A percentile compares a stretch with the other conserved stretches of the same genome.
Conservation (phyloP, 2,113 vertebrate species). For the Stomatorhinus ivindoensis region DNA sequence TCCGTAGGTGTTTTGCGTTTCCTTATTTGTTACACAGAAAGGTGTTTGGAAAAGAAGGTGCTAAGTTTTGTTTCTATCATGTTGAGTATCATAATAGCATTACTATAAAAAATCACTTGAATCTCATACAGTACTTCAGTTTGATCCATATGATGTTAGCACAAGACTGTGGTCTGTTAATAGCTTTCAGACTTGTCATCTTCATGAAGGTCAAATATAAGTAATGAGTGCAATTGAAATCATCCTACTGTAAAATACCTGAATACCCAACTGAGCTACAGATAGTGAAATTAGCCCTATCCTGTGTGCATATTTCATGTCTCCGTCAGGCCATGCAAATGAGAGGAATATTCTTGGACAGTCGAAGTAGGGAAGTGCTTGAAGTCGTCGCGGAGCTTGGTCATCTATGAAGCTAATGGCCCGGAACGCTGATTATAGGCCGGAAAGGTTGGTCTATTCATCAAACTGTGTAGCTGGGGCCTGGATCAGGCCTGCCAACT, state of each 20-base stretch:
- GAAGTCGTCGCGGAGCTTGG: slow-evolving; percentile 32
- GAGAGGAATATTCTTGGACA: slow-evolving; percentile 32
- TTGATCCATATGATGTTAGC: slow-evolving; percentile 33
- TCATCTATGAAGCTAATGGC: slow-evolving; percentile 48
- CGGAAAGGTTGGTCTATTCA: slow-evolving; percentile 48
- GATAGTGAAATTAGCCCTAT: slow-evolving; percentile 43
- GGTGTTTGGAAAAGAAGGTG: neutral
- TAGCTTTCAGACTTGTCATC: slow-evolving; percentile 31
- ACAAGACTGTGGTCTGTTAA: slow-evolving; percentile 42
- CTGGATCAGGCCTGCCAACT: neutral
- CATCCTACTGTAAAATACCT: slow-evolving; percentile 50
- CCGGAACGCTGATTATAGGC: slow-evolving; percentile 54
- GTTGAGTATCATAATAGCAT: neutral
- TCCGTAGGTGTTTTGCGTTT: neutral
- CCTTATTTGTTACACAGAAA: neutral
- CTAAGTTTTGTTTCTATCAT: neutral
- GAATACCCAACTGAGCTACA: slow-evolving; percentile 51
- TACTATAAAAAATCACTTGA: neutral
- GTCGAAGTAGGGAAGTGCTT: slow-evolving; percentile 45
- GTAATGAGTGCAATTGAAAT: slow-evolving; percentile 50
- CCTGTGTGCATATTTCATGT: slow-evolving; percentile 39
- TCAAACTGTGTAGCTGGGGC: slow-evolving; percentile 46
- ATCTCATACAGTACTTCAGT: neutral
- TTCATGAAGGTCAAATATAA: slow-evolving; percentile 47
- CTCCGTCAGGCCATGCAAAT: slow-evolving; percentile 32